Evolutionary conservation across 2,113 vertebrate species (phyloP).

Genomic region (Myotis davidii): DNA sequence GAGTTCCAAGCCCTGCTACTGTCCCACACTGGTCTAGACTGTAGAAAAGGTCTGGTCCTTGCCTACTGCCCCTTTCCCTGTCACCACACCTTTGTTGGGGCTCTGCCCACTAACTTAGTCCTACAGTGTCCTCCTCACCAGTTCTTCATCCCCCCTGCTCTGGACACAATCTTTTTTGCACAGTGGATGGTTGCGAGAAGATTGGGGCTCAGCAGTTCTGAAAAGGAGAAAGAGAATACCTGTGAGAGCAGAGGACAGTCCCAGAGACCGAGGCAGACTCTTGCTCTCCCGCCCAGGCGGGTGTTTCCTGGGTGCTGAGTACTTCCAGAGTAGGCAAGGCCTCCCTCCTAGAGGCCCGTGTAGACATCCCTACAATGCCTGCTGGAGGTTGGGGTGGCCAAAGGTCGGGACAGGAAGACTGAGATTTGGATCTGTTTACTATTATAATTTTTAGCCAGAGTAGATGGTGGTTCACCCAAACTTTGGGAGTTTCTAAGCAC

Average conservation of each 20-base stretch:
- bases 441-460: background rate
- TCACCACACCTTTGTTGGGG: background rate
- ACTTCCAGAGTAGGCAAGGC: background rate
- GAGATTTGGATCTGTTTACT: background rate
- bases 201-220: conserved; percentile 62
- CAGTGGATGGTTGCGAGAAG: conserved; percentile 61
- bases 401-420: background rate
- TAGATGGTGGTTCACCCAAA: background rate
- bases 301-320: background rate
- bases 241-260: background rate
- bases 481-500: background rate
- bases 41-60: background rate
- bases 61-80: background rate
- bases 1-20: background rate
- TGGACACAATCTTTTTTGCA: conserved; percentile 64
- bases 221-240: background rate
- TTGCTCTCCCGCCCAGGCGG: background rate
- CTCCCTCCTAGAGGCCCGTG: background rate
- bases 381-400: background rate
- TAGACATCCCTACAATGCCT: background rate
- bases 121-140: conserved; percentile 57
- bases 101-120: background rate
- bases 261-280: background rate
- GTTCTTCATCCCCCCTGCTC: conserved; percentile 59
- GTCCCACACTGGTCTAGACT: background rate